Conservation (phyloP, 1,140 invertebrate species). For the Oreohelix idahoensis region DNA sequence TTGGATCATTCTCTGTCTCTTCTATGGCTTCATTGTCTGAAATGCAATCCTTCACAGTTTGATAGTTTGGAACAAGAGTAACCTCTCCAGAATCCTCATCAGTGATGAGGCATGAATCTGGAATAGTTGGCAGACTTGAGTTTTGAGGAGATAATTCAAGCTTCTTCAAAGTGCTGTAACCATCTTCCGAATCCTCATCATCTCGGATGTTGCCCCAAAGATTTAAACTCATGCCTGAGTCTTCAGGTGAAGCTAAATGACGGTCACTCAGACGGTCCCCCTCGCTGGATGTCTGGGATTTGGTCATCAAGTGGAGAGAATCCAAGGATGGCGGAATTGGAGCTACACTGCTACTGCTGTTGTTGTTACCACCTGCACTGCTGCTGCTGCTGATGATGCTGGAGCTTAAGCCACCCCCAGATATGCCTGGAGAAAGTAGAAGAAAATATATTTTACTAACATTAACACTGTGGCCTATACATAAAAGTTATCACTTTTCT, state of each 20-base stretch:
- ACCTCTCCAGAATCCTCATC: slow-evolving; percentile 36
- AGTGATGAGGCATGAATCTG: background rate
- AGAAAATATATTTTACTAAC: no score
- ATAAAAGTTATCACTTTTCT: no score
- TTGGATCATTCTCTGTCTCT: slow-evolving; percentile 58
- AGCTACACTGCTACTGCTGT: slow-evolving; percentile 31
- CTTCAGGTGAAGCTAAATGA: slow-evolving; percentile 43
- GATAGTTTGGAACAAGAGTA: slow-evolving; percentile 56
- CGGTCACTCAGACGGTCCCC: slow-evolving; percentile 42
- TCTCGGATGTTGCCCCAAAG: slow-evolving; percentile 21
- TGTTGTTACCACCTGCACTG: slow-evolving; percentile 11
- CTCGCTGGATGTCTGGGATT: slow-evolving; percentile 47
- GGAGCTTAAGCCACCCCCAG: slow-evolving; percentile 30
- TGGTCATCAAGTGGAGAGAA: slow-evolving; percentile 60
- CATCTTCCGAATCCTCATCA: slow-evolving; percentile 47
- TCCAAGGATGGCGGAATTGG: slow-evolving; percentile 63
- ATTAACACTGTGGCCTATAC: no score
- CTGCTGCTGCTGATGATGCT: slow-evolving; percentile 34
- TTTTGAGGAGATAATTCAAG: slow-evolving; percentile 37
- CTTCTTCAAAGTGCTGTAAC: slow-evolving; percentile 43
- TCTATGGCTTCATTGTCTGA: slow-evolving; percentile 29
- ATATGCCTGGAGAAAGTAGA: slow-evolving; percentile 29
- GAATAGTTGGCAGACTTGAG: slow-evolving; percentile 13
- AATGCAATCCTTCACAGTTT: slow-evolving; percentile 54
- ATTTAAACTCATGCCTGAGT: slow-evolving; percentile 6